phyloP scores from a whole-genome alignment of 2,888 invertebrate species.

The Lochmaea crataegi region DNA sequence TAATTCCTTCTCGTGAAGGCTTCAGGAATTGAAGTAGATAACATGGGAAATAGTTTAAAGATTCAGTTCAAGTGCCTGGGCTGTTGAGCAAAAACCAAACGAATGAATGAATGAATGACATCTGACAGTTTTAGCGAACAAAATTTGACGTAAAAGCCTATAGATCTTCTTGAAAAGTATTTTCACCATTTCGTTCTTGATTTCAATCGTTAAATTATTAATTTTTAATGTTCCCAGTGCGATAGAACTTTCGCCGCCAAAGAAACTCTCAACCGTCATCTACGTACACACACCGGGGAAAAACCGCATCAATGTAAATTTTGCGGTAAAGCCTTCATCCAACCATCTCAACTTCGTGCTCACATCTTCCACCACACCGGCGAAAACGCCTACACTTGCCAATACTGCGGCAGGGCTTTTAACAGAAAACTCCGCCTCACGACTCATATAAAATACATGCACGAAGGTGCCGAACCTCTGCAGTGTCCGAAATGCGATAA shows the following conservation, averaged over 20 bases:
- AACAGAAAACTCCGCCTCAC: conserved; percentile 64
- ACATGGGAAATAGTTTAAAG: too few species aligned
- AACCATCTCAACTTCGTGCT: conserved; percentile 79
- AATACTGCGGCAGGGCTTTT: conserved; percentile 67
- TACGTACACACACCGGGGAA: conserved; percentile 68
- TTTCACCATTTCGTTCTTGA: too few species aligned
- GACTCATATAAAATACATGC: conserved; percentile 71
- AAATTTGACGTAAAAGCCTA: too few species aligned
- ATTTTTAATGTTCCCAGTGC: conserved; percentile 69
- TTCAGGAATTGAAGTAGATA: too few species aligned
- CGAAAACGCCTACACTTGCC: conserved; percentile 76
- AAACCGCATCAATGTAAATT: conserved; percentile 73
- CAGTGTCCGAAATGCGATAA: conserved; percentile 69
- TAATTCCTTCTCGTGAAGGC: too few species aligned
- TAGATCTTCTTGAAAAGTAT: too few species aligned
- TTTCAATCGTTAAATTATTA: not conserved
- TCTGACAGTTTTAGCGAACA: too few species aligned
- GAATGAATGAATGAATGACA: too few species aligned
- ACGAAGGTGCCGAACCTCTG: conserved; percentile 73
- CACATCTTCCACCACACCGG: conserved; percentile 83
- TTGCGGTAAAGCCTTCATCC: conserved; percentile 86
- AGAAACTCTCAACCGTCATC: conserved; percentile 72
- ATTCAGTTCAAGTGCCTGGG: too few species aligned
- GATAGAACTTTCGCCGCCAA: conserved; percentile 82
- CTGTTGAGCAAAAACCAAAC: too few species aligned